Conservation (phyloP, 2,888 invertebrate species). For the Ellobium chinense region DNA sequence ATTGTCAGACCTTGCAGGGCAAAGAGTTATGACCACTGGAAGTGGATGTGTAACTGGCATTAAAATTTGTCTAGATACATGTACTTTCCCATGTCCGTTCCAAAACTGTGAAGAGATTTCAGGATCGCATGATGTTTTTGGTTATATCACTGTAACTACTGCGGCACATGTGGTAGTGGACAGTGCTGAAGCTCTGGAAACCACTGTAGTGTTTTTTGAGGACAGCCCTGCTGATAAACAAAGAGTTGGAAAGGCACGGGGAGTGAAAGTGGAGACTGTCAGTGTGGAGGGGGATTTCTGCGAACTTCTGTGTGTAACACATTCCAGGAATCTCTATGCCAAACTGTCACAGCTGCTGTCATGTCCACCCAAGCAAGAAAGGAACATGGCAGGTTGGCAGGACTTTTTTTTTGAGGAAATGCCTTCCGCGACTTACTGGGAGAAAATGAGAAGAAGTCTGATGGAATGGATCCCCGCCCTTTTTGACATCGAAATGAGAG, state of each 20-base stretch:
- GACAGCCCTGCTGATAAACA: not conserved
- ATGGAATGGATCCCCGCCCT: no score
- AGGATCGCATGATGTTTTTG: not conserved
- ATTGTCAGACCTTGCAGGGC: not conserved
- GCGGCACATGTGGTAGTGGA: constrained; percentile 30
- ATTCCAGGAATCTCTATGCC: not conserved
- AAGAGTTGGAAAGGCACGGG: not conserved
- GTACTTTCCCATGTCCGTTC: not conserved
- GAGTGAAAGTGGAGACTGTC: constrained; percentile 5
- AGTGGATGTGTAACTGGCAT: constrained; percentile 1
- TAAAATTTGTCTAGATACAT: no score
- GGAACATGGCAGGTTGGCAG: no score
- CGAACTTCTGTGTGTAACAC: constrained; percentile 14
- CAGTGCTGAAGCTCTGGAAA: constrained; percentile 14
- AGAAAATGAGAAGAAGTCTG: no score
- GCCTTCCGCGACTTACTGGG: no score
- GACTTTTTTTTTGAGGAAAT: no score
- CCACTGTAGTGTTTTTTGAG: constrained; percentile 34
- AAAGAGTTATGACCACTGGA: not conserved
- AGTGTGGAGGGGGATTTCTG: constrained; percentile 23
- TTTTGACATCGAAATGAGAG: no score
- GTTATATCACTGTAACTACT: constrained; percentile 13
- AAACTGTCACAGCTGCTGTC: no score
- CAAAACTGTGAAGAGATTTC: not conserved
- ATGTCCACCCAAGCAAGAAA: no score